These are phyloP conservation scores for Luffia ferchaultella DNA, from an alignment of 2,888 invertebrate genomes.

Conservation along the genomic window DNA sequence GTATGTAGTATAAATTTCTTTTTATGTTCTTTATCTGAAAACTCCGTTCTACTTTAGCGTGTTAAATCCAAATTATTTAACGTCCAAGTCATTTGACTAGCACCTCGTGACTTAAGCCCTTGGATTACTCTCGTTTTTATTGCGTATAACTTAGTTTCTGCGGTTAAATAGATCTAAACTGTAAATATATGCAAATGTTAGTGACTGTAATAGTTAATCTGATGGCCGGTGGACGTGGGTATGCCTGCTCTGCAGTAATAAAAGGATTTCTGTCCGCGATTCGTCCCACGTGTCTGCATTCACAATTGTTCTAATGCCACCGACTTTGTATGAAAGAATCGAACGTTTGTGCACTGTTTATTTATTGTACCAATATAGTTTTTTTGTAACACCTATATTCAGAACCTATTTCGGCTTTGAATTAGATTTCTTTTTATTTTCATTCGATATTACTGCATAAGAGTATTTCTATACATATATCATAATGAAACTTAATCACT, in stretches of 20 bases:
- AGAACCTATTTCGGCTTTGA: too few relatives aligned
- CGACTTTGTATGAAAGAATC: too few relatives aligned
- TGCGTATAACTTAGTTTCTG: slow-evolving; percentile 15
- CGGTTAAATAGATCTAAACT: slow-evolving; percentile 35
- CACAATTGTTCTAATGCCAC: slow-evolving; percentile 22
- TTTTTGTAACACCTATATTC: too few relatives aligned
- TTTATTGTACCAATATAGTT: too few relatives aligned
- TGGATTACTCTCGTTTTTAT: slow-evolving; percentile 7
- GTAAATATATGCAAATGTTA: slow-evolving; percentile 57
- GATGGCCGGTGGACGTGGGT: slow-evolving; percentile 46
- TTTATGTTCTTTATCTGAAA: too few relatives aligned
- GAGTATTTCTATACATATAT: too few relatives aligned
- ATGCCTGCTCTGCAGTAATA: slow-evolving; percentile 49
- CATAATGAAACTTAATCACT: too few relatives aligned
- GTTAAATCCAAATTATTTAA: slow-evolving; percentile 55
- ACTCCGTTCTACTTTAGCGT: slow-evolving; percentile 30
- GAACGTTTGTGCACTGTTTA: too few relatives aligned
- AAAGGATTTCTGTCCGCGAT: slow-evolving; percentile 40
- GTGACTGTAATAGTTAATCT: slow-evolving; percentile 25
- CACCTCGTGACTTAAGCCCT: slow-evolving; percentile 35
- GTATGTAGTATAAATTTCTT: too few relatives aligned
- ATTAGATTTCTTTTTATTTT: too few relatives aligned
- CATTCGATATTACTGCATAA: too few relatives aligned
- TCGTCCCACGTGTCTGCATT: slow-evolving; percentile 46
- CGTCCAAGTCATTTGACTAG: slow-evolving; percentile 35